A percentile compares a stretch with the other conserved stretches of the same genome.
These are phyloP conservation scores for Anguilla obscura DNA, from an alignment of 2,797 vertebrate species.

Conservation along the genomic window DNA sequence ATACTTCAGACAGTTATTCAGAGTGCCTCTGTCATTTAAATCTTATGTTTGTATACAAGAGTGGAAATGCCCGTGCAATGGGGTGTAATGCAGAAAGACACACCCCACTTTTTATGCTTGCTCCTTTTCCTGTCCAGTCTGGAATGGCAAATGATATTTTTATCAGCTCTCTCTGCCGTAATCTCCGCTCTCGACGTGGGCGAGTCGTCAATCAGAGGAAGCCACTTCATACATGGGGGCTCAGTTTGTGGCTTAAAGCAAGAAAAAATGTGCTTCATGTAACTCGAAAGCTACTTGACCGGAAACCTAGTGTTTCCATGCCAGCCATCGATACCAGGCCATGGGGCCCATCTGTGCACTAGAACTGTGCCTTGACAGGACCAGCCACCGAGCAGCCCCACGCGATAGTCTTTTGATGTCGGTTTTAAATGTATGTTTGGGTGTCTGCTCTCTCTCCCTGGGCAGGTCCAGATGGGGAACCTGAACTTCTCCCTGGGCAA, in stretches of 20 bases:
- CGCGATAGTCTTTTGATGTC: neutral
- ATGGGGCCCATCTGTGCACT: neutral
- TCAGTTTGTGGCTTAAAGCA: neutral
- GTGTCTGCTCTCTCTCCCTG: neutral
- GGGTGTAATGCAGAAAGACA: neutral
- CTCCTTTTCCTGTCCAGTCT: neutral
- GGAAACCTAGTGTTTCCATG: neutral
- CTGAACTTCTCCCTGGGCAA: constrained; percentile 87
- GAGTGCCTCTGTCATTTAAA: neutral
- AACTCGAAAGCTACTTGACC: neutral
- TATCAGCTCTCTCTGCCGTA: too few species aligned
- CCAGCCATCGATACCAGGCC: neutral
- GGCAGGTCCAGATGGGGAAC: constrained; percentile 93
- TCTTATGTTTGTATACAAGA: neutral
- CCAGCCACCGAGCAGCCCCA: neutral
- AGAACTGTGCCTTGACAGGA: neutral
- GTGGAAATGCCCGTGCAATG: neutral
- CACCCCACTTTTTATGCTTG: neutral
- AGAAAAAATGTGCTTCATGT: neutral
- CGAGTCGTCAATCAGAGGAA: neutral
- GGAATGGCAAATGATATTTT: too few species aligned
- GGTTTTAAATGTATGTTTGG: constrained; percentile 33
- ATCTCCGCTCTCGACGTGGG: too few species aligned
- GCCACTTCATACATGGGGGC: neutral
- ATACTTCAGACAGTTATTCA: neutral